Evolutionary conservation across 92 coral and sea anemone genomes (phyloP).

Genomic region (Umimayanthus kanabou): DNA sequence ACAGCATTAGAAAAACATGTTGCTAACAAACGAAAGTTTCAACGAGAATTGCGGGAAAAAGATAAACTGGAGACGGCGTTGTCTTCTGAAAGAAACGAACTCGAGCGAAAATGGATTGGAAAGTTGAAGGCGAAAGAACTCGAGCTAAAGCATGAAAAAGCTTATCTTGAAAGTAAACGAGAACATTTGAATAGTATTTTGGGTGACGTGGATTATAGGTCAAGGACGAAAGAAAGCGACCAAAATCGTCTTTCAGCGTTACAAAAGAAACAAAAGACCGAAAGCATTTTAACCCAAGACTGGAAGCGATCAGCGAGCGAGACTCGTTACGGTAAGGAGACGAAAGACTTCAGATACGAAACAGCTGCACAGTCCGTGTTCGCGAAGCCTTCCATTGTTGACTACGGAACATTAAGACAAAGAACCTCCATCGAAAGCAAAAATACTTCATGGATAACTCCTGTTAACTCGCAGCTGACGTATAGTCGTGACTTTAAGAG

Average conservation of each 20-base stretch:
- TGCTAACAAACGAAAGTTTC: slow-evolving; percentile 65
- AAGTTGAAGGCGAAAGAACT: slow-evolving; percentile 67
- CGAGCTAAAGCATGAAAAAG: slow-evolving; percentile 64
- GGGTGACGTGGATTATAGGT: background rate
- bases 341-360: background rate
- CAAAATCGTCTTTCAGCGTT: background rate
- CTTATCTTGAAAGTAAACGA: slow-evolving; percentile 54
- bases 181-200: slow-evolving; percentile 49
- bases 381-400: slow-evolving; percentile 15
- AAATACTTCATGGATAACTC: background rate
- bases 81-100: slow-evolving; percentile 73
- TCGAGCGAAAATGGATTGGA: slow-evolving; percentile 77
- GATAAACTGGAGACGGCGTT: slow-evolving; percentile 72
- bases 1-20: slow-evolving; percentile 68
- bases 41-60: slow-evolving; percentile 70
- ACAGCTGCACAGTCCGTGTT: background rate
- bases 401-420: slow-evolving; percentile 31
- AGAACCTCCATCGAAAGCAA: slow-evolving; percentile 6
- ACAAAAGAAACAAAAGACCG: slow-evolving; percentile 8
- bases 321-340: background rate
- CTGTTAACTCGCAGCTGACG: background rate
- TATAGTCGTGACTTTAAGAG: background rate
- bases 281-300: background rate
- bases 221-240: background rate
- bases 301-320: slow-evolving; percentile 19